These are phyloP conservation scores for Xiphophorus maculatus DNA, from an alignment of 2,113 vertebrate species.

Conservation along the genomic window DNA sequence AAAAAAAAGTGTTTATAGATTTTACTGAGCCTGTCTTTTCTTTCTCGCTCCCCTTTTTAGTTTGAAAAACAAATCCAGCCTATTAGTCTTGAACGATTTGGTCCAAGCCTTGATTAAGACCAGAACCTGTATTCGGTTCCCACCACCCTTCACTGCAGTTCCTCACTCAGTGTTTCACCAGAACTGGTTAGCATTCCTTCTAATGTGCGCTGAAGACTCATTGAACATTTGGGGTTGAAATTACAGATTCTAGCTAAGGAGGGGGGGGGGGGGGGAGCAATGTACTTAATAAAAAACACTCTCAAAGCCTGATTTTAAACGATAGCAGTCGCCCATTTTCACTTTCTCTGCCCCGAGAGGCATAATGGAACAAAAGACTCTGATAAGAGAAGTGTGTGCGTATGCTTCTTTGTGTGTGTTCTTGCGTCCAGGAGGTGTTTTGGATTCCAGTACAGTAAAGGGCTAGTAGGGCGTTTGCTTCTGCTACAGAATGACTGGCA, in stretches of 20 bases:
- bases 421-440: slow-evolving; percentile 33
- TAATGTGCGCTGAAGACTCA: slow-evolving; percentile 17
- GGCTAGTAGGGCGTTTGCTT: slow-evolving; percentile 63
- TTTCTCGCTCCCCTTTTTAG: slow-evolving; percentile 19
- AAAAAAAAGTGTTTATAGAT: slow-evolving; percentile 6
- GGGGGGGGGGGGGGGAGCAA: not conserved
- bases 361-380: slow-evolving; percentile 33
- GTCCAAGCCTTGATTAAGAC: slow-evolving; percentile 58
- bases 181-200: slow-evolving; percentile 42
- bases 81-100: slow-evolving; percentile 53
- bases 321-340: slow-evolving; percentile 22
- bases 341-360: slow-evolving; percentile 31
- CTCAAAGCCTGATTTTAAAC: not conserved
- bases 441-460: slow-evolving; percentile 60
- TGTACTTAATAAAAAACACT: slow-evolving; percentile 42
- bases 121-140: slow-evolving; percentile 56
- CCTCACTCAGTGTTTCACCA: slow-evolving; percentile 39
- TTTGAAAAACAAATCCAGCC: slow-evolving; percentile 51
- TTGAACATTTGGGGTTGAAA: slow-evolving; percentile 21
- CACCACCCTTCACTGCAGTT: slow-evolving; percentile 34
- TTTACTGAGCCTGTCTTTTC: slow-evolving; percentile 21
- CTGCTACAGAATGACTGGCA: slow-evolving; percentile 77
- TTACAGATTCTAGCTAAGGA: slow-evolving; percentile 29
- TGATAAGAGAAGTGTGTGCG: slow-evolving; percentile 19
- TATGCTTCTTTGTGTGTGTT: slow-evolving; percentile 16